A percentile compares a stretch with the other conserved stretches of the same genome.
phyloP scores from a whole-genome alignment of 2,888 invertebrate species.

The Leptinotarsa rubiginosa region DNA sequence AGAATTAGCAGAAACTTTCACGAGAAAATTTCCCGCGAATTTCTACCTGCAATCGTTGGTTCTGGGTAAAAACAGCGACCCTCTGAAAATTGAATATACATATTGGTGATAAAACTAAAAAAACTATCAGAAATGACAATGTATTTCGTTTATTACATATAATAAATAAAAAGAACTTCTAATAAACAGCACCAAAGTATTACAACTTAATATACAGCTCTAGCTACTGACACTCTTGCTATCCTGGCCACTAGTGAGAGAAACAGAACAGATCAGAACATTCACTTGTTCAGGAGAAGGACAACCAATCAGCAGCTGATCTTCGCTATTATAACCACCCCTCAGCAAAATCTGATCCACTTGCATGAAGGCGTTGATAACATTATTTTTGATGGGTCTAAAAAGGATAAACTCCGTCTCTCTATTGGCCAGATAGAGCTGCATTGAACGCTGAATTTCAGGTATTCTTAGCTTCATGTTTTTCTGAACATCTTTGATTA shows the following conservation, averaged over 20 bases:
- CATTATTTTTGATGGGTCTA: constrained; percentile 92
- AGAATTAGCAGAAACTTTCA: no score
- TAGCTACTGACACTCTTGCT: constrained; percentile 29
- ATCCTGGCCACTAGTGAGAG: constrained; percentile 69
- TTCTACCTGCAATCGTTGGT: no score
- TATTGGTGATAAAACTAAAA: no score
- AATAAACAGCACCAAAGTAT: constrained; percentile 1
- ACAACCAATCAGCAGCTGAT: constrained; percentile 85
- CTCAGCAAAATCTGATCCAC: constrained; percentile 80
- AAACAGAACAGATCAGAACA: constrained; percentile 85
- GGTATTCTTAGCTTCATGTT: constrained; percentile 85
- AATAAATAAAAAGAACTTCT: background rate
- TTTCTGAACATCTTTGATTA: constrained; percentile 82
- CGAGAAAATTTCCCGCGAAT: no score
- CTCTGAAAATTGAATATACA: no score
- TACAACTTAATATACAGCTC: background rate
- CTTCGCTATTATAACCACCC: constrained; percentile 85
- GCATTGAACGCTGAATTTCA: constrained; percentile 88
- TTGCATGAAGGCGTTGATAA: constrained; percentile 89
- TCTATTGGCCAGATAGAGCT: constrained; percentile 93
- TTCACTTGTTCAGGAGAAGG: constrained; percentile 95
- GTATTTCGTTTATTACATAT: background rate
- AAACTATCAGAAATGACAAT: no score
- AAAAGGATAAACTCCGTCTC: constrained; percentile 98
- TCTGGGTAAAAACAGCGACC: no score